These are phyloP conservation scores for Merluccius polli DNA, from an alignment of 2,797 vertebrate species.

Conservation along the genomic window DNA sequence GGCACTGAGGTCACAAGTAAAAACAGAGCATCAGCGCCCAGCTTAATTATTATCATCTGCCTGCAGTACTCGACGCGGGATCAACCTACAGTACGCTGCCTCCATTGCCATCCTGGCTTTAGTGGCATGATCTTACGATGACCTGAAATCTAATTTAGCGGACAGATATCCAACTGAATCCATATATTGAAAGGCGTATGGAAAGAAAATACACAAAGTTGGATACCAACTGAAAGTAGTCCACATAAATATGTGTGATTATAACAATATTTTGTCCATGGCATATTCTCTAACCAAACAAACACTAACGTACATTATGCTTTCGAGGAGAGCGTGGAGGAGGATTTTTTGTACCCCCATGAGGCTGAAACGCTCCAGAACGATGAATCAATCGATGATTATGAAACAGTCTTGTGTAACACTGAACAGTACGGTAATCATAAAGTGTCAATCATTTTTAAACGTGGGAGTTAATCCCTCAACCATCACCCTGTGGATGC, in stretches of 20 bases:
- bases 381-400: no score
- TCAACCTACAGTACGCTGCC: background rate
- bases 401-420: no score
- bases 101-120: background rate
- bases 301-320: background rate
- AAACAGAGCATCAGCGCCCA: conserved; percentile 17
- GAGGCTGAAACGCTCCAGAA: no score
- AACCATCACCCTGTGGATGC: conserved; percentile 3
- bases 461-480: background rate
- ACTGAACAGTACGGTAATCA: no score
- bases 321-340: no score
- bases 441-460: background rate
- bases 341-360: no score
- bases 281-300: background rate
- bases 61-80: background rate
- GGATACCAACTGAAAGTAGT: background rate
- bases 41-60: conserved; percentile 13
- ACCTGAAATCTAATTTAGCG: no score
- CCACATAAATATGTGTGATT: background rate
- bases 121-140: no score
- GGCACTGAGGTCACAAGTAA: conserved; percentile 39
- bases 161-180: background rate
- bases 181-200: background rate
- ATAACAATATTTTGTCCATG: background rate
- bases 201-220: background rate